A percentile compares a stretch with the other conserved stretches of the same genome.
These are phyloP conservation scores for Caloenas nicobarica DNA, from an alignment of 2,113 vertebrate species.

Conservation along the genomic window DNA sequence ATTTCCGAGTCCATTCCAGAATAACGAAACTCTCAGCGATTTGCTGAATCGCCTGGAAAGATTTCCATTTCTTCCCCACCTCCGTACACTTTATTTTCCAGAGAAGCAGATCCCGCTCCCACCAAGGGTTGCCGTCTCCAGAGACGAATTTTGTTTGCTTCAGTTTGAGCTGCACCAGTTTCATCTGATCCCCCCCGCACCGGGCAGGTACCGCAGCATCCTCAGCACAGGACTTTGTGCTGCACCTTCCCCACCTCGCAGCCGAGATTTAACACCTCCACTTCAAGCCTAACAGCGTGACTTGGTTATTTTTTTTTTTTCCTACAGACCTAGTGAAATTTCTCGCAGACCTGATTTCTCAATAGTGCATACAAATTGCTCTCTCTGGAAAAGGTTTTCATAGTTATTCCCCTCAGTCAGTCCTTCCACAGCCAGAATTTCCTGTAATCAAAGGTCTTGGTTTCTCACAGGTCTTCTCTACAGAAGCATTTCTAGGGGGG, in stretches of 20 bases:
- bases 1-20: not conserved
- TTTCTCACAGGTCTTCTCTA: not conserved
- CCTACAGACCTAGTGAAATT: not conserved
- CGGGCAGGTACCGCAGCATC: not conserved
- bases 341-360: constrained; percentile 32
- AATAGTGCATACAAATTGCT: constrained; percentile 10
- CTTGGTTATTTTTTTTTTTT: not conserved
- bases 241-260: not conserved
- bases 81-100: not conserved
- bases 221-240: not conserved
- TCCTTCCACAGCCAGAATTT: not conserved
- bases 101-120: not conserved
- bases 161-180: not conserved
- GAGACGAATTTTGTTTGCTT: not conserved
- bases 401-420: not conserved
- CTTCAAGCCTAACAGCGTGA: not conserved
- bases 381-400: constrained; percentile 27
- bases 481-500: not conserved
- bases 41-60: not conserved
- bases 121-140: not conserved
- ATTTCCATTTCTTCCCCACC: not conserved
- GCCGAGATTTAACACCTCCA: not conserved
- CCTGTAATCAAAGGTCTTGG: constrained; percentile 13
- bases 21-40: not conserved
- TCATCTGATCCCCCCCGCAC: not conserved